Base-by-base conservation (phyloP, 2,888 invertebrate genomes). In the Cecidostiba fungosa region DNA sequence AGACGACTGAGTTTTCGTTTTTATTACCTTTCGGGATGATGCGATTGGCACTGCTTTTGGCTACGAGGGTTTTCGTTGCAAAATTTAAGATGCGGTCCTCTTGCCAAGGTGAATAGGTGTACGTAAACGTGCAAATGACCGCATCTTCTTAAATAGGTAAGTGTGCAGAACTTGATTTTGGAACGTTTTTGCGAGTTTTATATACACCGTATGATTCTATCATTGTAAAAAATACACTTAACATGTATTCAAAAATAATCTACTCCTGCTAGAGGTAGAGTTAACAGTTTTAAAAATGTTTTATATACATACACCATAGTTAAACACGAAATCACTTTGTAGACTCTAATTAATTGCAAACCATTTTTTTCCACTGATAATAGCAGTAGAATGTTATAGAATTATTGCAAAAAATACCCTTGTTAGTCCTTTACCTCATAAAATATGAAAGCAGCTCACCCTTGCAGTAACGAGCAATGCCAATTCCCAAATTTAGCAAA, bases 401-500 rank as follows among this genome's bases (percentile, higher is more conserved):
- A 12, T 43, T 43, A 43, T 23, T 26, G 50, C 47, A 74, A 47
- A 0, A 12, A 47, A 12, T 43, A 23, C 16, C 3, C n/a, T 47
- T 26, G n/a, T 19, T 47, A 43, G 43, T 50, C 3, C 26, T 74
- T 19, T 74, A 29, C 14, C 3, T n/a, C 0, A 66, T 66, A 4
- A 26, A 59, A 62, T 23, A 62, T 77, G n/a, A 19, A 62, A 77
- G 26, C 39, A 59, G 70, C 36, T 79, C 39, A 79, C 36, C 54
- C 50, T 79, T 47, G 39, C 12, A 47, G 74, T 23, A 39, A 16
- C n/a, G 26, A 62, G 59, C 39, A 32, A 78, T 32, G 39, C 23
- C 78, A 78, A 84, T 23, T 14, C 62, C 62, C 72, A 26, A 16
- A 19, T 12, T 72, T n/a, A 73, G 74, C 47, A 29, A 83, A 19